Conservation (phyloP, 1,140 invertebrate genomes). For the Helicorthomorpha holstii region DNA sequence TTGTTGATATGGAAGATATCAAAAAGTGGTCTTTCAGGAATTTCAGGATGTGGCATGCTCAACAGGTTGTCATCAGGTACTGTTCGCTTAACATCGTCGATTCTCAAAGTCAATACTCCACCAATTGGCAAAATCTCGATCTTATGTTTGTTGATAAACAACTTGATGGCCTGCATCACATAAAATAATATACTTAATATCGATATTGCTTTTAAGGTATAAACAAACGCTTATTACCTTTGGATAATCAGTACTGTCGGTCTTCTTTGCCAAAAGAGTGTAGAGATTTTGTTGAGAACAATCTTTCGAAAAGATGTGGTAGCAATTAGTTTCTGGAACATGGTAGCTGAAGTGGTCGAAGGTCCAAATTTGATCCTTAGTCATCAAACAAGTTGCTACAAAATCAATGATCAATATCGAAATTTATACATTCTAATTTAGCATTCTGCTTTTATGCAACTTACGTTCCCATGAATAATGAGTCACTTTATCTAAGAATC, state of each 20-base stretch:
- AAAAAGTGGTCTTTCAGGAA: neutral
- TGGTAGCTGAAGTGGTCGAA: conserved; percentile 1
- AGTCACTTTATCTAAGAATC: neutral
- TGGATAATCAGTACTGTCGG: neutral
- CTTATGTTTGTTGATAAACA: neutral
- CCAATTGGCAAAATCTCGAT: neutral
- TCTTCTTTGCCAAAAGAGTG: neutral
- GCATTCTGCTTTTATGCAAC: neutral
- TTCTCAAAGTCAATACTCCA: neutral
- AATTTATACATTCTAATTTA: no score
- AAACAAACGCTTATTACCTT: no score
- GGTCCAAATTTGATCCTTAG: neutral
- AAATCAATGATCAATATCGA: conserved; percentile 2
- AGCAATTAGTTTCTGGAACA: neutral
- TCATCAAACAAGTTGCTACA: neutral
- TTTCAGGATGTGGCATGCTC: neutral
- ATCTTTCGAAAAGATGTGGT: neutral
- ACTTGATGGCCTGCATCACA: neutral
- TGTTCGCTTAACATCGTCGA: neutral
- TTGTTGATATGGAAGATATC: neutral
- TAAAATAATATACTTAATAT: neutral
- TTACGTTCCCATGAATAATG: neutral
- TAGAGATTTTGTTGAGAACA: neutral
- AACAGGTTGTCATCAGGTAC: neutral
- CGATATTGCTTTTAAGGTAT: no score